Conservation (phyloP, 2,113 vertebrate species). For the Ondatra zibethicus region DNA sequence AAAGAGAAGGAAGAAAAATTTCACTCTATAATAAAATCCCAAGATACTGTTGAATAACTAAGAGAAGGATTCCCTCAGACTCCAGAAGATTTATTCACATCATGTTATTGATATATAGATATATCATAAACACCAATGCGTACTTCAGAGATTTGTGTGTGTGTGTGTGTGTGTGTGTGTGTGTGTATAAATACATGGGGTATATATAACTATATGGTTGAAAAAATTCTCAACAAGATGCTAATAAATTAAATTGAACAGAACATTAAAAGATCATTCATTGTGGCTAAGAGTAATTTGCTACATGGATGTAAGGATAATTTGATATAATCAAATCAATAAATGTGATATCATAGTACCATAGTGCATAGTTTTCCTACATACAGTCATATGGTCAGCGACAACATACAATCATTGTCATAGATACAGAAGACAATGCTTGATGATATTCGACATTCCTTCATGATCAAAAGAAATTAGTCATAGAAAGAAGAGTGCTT, state of each 20-base stretch:
- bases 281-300: background rate
- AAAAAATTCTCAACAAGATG: background rate
- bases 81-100: background rate
- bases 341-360: background rate
- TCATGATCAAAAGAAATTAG: background rate
- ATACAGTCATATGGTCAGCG: no score
- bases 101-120: background rate
- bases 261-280: background rate
- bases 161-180: background rate
- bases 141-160: background rate
- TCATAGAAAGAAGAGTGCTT: background rate
- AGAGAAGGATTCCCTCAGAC: background rate
- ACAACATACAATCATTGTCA: background rate
- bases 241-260: background rate
- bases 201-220: background rate
- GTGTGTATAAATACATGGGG: background rate
- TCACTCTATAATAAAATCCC: background rate
- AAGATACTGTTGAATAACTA: background rate
- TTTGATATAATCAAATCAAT: background rate
- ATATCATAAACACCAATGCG: background rate
- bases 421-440: background rate
- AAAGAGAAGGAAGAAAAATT: background rate
- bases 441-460: background rate
- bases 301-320: background rate
- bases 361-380: background rate